Conservation (phyloP, 2,888 invertebrate species). For the Amblyteles armatorius region DNA sequence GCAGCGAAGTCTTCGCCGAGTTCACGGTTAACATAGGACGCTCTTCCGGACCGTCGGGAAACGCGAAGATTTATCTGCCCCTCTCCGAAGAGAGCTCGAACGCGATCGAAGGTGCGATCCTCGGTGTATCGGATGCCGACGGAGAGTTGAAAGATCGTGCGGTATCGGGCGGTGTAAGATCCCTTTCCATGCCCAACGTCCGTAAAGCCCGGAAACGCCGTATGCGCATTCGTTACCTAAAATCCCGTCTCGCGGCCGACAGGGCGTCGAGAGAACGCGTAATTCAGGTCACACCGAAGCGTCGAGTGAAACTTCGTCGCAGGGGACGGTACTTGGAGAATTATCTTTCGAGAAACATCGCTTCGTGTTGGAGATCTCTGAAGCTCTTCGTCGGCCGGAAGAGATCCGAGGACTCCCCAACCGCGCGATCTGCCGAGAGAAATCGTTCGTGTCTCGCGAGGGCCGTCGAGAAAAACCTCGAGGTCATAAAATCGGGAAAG, state of each 20-base stretch:
- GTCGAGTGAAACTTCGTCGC: slow-evolving; percentile 36
- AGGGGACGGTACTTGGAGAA: slow-evolving; percentile 61
- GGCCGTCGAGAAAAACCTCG: slow-evolving; percentile 65
- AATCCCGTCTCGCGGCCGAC: slow-evolving; percentile 33
- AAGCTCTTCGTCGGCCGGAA: slow-evolving; percentile 42
- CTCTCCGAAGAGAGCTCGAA: not conserved
- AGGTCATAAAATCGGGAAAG: slow-evolving; percentile 52
- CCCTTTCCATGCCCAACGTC: not conserved
- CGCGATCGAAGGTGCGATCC: not conserved
- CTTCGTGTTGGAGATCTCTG: slow-evolving; percentile 29
- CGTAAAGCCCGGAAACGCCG: slow-evolving; percentile 26
- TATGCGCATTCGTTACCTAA: slow-evolving; percentile 18
- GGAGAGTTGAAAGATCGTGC: not conserved
- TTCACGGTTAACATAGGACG: slow-evolving; percentile 53
- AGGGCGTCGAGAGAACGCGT: slow-evolving; percentile 11
- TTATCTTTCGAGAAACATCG: slow-evolving; percentile 60
- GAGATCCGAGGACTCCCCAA: not conserved
- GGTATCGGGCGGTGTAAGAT: not conserved
- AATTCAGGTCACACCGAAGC: not conserved
- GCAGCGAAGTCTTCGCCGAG: slow-evolving; percentile 55
- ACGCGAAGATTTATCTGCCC: not conserved
- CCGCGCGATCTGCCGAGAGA: slow-evolving; percentile 34
- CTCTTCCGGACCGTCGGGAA: not conserved
- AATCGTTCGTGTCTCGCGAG: slow-evolving; percentile 61
- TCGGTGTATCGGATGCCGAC: not conserved